Percentiles rank a stretch among this genome's conserved stretches.
phyloP scores from a whole-genome alignment of 2,888 invertebrate genomes.

The Melipona bicolor region DNA sequence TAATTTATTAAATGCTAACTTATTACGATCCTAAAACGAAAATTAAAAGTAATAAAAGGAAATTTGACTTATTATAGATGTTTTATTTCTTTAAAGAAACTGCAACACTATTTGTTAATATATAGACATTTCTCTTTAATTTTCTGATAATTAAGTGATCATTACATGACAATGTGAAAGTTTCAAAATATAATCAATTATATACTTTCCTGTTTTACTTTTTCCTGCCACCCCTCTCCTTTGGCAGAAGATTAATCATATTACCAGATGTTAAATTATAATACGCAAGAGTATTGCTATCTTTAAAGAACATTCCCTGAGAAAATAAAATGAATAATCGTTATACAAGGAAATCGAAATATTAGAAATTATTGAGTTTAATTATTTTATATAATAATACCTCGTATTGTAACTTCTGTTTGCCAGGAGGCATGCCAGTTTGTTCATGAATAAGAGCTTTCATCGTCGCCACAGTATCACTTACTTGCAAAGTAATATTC shows the following conservation, averaged over 20 bases:
- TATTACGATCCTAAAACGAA: conserved; percentile 41
- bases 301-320: conserved; percentile 99
- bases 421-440: conserved; percentile 97
- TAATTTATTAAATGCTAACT: conserved; percentile 57
- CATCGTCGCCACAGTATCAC: conserved; percentile 92
- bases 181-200: background rate
- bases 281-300: conserved; percentile 96
- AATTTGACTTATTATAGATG: conserved; percentile 23
- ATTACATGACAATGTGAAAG: conserved; percentile 16
- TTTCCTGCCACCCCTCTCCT: conserved; percentile 98
- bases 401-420: conserved; percentile 98
- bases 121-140: background rate
- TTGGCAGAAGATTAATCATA: conserved; percentile 94
- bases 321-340: conserved; percentile 73
- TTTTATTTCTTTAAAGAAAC: conserved; percentile 29
- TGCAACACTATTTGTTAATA: background rate
- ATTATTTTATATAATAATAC: conserved; percentile 84
- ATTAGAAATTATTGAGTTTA: background rate
- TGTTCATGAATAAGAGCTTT: conserved; percentile 94
- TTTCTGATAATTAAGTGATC: background rate
- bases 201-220: conserved; percentile 87
- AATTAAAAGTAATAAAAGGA: conserved; percentile 12
- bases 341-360: conserved; percentile 1
- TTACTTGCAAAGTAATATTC: conserved; percentile 90
- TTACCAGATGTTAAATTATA: conserved; percentile 96